Conservation (phyloP, 2,888 invertebrate species). For the Oxystoma pomonae region DNA sequence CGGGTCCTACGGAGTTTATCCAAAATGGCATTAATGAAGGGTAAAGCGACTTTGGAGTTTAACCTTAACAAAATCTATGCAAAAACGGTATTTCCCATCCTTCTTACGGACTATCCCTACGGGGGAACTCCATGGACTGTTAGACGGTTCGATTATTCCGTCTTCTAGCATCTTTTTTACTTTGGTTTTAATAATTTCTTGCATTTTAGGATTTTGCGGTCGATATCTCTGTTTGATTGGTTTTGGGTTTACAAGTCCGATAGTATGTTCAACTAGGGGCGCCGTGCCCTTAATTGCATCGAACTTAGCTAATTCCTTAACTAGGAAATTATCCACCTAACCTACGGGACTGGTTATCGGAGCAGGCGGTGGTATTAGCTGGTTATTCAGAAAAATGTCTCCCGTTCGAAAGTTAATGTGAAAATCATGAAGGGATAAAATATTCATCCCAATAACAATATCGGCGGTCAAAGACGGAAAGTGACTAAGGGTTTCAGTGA, state of each 20-base stretch:
- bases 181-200: slow-evolving; percentile 15
- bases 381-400: background rate
- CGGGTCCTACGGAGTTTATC: background rate
- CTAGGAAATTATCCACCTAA: background rate
- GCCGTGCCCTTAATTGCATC: slow-evolving; percentile 9
- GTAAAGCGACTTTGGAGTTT: too few species aligned
- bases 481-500: background rate
- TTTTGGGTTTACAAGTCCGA: slow-evolving; percentile 1
- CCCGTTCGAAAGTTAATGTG: too few species aligned
- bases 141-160: slow-evolving; percentile 18
- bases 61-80: slow-evolving; percentile 35
- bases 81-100: slow-evolving; percentile 29
- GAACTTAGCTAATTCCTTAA: background rate
- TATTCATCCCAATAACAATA: too few species aligned
- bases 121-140: slow-evolving; percentile 19
- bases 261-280: slow-evolving; percentile 9
- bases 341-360: slow-evolving; percentile 1
- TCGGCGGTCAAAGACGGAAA: too few species aligned
- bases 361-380: background rate
- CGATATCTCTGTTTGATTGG: slow-evolving; percentile 18
- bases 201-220: slow-evolving; percentile 13
- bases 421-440: too few species aligned
- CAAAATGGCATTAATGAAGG: slow-evolving; percentile 1
- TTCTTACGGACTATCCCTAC: slow-evolving; percentile 17
- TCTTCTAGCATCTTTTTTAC: slow-evolving; percentile 18